phyloP scores from a whole-genome alignment of 2,113 vertebrate genomes.

The Brevimyrus niger region DNA sequence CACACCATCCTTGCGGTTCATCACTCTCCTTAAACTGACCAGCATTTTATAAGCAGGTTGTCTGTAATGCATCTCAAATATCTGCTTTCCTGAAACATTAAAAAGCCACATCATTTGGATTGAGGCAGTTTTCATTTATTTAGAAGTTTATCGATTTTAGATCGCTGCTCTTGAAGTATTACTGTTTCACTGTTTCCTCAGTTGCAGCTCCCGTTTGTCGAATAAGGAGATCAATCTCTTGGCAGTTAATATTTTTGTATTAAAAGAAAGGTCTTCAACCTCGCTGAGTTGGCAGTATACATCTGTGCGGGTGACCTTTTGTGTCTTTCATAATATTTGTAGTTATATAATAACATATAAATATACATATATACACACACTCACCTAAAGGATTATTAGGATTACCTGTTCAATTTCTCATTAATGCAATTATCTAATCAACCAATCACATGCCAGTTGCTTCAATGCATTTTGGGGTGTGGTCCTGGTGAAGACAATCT shows the following conservation, averaged over 20 bases:
- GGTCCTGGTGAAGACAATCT: too few relatives aligned
- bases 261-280: not conserved
- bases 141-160: not conserved
- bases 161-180: not conserved
- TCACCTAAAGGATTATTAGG: too few relatives aligned
- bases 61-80: not conserved
- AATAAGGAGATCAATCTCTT: not conserved
- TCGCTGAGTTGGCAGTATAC: not conserved
- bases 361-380: too few relatives aligned
- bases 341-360: not conserved
- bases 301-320: not conserved
- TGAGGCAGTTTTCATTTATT: not conserved
- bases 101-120: not conserved
- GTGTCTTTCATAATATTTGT: not conserved
- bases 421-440: too few relatives aligned
- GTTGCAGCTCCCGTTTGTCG: not conserved
- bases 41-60: not conserved
- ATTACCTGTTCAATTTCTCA: too few relatives aligned
- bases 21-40: not conserved
- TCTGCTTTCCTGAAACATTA: not conserved
- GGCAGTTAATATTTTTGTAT: not conserved
- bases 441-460: too few relatives aligned
- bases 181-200: not conserved
- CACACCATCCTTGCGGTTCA: not conserved
- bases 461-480: too few relatives aligned